phyloP scores from a whole-genome alignment of 2,113 vertebrate species.

The Tragelaphus strepsiceros region DNA sequence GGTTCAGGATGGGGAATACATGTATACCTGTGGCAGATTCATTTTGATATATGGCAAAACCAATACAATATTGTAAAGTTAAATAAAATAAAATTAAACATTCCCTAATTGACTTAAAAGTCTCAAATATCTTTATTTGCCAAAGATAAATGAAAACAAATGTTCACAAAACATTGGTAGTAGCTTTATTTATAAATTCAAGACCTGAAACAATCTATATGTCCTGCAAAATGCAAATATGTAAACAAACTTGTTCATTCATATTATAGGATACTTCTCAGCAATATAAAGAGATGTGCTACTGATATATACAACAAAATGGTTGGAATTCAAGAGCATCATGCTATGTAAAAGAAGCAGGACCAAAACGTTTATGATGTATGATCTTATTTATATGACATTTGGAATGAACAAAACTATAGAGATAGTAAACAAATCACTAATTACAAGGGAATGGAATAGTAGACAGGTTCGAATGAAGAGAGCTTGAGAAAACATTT shows the following conservation, averaged over 20 bases:
- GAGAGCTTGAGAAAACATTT: neutral
- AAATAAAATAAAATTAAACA: too few relatives aligned
- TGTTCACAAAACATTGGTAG: neutral
- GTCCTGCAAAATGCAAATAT: neutral
- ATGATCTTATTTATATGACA: neutral
- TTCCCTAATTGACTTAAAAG: neutral
- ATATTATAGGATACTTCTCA: neutral
- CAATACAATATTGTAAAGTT: too few relatives aligned
- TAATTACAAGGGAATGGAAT: neutral
- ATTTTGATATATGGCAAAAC: too few relatives aligned
- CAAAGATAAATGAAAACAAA: neutral
- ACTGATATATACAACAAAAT: neutral
- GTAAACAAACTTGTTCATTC: neutral
- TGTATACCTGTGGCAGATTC: too few relatives aligned
- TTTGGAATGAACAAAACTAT: neutral
- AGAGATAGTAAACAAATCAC: neutral
- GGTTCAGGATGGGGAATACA: too few relatives aligned
- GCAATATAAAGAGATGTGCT: neutral
- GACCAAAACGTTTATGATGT: neutral
- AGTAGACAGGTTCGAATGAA: neutral
- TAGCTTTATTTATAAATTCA: neutral
- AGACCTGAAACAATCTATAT: neutral
- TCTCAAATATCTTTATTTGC: neutral
- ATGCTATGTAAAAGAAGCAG: neutral
- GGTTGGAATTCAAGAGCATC: neutral